Base-by-base conservation (phyloP, 2,888 invertebrate species). In the Tridacna gigas region DNA sequence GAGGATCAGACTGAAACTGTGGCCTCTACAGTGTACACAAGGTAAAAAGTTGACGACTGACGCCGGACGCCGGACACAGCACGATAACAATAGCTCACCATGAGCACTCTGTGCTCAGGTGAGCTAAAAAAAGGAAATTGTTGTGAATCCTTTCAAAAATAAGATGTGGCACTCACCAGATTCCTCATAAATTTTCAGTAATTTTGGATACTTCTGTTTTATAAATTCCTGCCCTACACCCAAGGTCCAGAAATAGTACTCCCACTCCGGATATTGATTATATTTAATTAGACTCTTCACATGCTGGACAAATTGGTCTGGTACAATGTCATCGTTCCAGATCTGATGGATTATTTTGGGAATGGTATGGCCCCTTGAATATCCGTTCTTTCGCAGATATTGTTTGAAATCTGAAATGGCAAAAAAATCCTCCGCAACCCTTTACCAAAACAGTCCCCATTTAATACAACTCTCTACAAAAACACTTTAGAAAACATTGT, bases 311-410 rank as follows among this genome's bases (percentile, higher is more conserved):
- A 67, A 67, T n/a, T 67, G 67, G 67, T 67, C 67, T 7, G 67
- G 67, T 28, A 67, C 5, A 37, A 67, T 67, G 18, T 67, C 28
- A 37, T 67, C 67, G 45, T 45, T 67, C 67, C 67, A 67, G 25
- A 67, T 67, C n/a, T 67, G 67, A 28, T 67, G 67, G 67, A 67
- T 28, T 11, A 67, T 67, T 37, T 67, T 67, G 45, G 67, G 67
- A 67, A 67, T 67, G 15, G 67, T 15, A 28, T 67, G 67, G n/a
- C 45, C 18, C 28, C 37, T 28, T 13, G 67, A 28, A 20, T 37
- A 67, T 12, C 45, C 67, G n/a, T 67, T 45, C 37, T 67, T 37
- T 25, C 20, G 67, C 28, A 37, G 67, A 67, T 37, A 67, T 45
- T 67, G 67, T 37, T 67, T 25, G n/a, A 67, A 67, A 67, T 67